These are phyloP conservation scores for Drosophila takahashii DNA, from an alignment of 1,140 invertebrate genomes.

Conservation along the genomic window DNA sequence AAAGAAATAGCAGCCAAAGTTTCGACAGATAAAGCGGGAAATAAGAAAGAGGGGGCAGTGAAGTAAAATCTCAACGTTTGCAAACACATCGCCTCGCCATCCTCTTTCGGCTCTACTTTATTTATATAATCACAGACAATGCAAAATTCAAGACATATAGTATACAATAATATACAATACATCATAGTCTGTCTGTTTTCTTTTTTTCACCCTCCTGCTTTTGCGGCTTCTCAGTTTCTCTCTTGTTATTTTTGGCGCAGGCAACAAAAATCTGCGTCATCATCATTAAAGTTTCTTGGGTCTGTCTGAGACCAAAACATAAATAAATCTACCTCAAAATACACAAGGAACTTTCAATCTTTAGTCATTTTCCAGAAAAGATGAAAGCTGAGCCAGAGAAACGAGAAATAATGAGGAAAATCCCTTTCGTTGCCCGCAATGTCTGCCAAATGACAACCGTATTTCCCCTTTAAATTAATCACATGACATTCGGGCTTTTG, in stretches of 20 bases:
- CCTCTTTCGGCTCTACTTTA: slow-evolving; percentile 19
- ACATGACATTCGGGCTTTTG: no score
- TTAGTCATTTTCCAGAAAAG: slow-evolving; percentile 28
- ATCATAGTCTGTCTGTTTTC: slow-evolving; percentile 18
- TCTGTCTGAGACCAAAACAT: slow-evolving; percentile 39
- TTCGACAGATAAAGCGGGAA: slow-evolving; percentile 15
- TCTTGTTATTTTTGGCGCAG: slow-evolving; percentile 63
- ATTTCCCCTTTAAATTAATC: no score
- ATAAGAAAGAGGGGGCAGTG: slow-evolving; percentile 9
- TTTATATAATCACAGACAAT: slow-evolving; percentile 57
- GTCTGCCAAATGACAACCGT: background rate
- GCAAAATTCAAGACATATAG: slow-evolving; percentile 5
- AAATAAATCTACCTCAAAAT: slow-evolving; percentile 28
- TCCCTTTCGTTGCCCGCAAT: background rate
- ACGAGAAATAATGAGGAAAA: slow-evolving; percentile 23
- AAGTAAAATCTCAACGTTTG: slow-evolving; percentile 54
- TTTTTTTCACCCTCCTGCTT: slow-evolving; percentile 10
- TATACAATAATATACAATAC: slow-evolving; percentile 31
- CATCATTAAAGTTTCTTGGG: slow-evolving; percentile 64
- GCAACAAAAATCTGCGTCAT: slow-evolving; percentile 59
- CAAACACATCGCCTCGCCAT: slow-evolving; percentile 58
- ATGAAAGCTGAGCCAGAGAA: slow-evolving; percentile 17
- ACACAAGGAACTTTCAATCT: slow-evolving; percentile 33
- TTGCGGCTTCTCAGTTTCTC: slow-evolving; percentile 24
- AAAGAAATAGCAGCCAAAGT: slow-evolving; percentile 47